These are phyloP conservation scores for Poeciliopsis turrubarensis DNA, from an alignment of 2,113 vertebrate species.

Conservation along the genomic window DNA sequence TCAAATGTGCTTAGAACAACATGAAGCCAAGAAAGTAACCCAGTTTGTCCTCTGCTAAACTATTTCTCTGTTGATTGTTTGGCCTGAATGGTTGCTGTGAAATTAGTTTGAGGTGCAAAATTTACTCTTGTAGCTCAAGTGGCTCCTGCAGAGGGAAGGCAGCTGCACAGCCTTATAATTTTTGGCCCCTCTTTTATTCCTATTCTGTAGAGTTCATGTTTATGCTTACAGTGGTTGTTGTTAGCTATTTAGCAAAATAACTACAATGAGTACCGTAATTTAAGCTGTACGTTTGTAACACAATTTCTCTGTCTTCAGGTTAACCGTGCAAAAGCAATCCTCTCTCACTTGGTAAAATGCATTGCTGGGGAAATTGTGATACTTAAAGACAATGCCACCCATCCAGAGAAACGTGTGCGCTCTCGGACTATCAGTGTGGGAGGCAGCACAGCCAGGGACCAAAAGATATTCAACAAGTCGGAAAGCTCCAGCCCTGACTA, in stretches of 20 bases:
- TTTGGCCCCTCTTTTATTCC: too few species aligned
- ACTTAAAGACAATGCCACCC: conserved; percentile 83
- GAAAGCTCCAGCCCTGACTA: conserved; percentile 86
- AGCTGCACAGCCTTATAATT: neutral
- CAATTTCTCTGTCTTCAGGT: conserved; percentile 52
- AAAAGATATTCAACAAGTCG: conserved; percentile 87
- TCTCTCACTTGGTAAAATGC: conserved; percentile 96
- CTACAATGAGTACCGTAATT: neutral
- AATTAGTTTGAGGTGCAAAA: neutral
- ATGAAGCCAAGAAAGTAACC: neutral
- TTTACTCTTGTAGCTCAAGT: neutral
- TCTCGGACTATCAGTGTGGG: conserved; percentile 94
- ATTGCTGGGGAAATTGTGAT: conserved; percentile 95
- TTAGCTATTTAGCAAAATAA: neutral
- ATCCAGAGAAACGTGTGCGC: conserved; percentile 85
- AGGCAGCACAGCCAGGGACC: conserved; percentile 90
- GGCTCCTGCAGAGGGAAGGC: neutral
- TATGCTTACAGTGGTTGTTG: neutral
- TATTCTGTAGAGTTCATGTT: neutral
- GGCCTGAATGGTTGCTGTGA: neutral
- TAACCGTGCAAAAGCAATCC: conserved; percentile 91
- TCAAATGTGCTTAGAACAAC: neutral
- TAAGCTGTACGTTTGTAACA: neutral
- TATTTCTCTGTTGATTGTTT: neutral
- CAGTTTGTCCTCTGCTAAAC: neutral